Evolutionary conservation across 1,140 invertebrate species (phyloP), one percentile per base, ranked within the genome.

Genomic region (Epicauta chinensis): DNA sequence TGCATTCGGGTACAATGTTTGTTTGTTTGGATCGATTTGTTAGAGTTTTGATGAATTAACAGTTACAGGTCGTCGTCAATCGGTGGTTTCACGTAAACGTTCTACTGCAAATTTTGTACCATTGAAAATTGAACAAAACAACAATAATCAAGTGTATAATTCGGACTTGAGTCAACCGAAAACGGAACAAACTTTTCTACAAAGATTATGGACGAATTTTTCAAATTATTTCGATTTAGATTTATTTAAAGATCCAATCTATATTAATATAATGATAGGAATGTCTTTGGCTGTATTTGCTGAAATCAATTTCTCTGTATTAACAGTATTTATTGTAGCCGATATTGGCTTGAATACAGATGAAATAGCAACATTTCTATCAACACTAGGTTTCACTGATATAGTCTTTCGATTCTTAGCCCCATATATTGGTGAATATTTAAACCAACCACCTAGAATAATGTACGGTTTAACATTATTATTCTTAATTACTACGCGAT

Each of bases 271-370:
- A 12, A 80, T 84, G 67, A 59, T 83, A 16, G 83, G 84, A 0
- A 73, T 86, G 46, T 82, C 81, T 2, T 68, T 85, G 6, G 81
- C 82, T 1, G 77, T 80, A 56, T 82, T 84, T 53, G 78, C 77
- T 3, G 84, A 86, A 67, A 63, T 84, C 1, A 85, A 84, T 63
- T 86, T 86, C 65, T 80, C 82, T 1, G 71, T 85, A 2, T 65
- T 86, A 17, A 82, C 81, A 1, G 82, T 83, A 2, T 83, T 86
- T 39, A 82, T 86, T 42, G 62, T 86, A 29, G 71, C 67, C 2
- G 83, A 85, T 54, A 80, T 75, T 53, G 75, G 76, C 1, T 74
- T 81, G 49, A 59, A 65, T 1, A 82, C 76, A 15, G 42, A 65
- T 2, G 73, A 82, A 68, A 77, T 81, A 0, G 81, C 82, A 0